Conservation (phyloP, 2,113 vertebrate species). For the Phainopepla nitens region DNA sequence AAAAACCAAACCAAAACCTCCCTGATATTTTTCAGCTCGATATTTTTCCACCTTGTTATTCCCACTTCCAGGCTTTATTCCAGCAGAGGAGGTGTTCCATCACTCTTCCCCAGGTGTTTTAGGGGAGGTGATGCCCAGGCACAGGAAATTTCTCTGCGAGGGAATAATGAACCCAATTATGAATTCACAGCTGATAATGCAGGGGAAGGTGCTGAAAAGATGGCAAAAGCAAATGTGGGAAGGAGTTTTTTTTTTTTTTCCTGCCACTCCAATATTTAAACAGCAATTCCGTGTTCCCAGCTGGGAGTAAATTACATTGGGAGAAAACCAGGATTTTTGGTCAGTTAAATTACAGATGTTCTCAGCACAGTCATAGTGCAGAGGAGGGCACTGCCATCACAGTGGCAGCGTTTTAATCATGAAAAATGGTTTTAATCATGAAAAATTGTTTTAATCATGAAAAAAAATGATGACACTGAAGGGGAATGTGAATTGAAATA, state of each 20-base stretch:
- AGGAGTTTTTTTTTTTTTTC: neutral
- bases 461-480: neutral
- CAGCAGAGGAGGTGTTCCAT: neutral
- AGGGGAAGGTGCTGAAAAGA: neutral
- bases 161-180: neutral
- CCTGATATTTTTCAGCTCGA: neutral
- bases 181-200: neutral
- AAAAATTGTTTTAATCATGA: neutral
- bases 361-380: fast-evolving
- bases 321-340: neutral
- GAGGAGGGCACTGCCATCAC: neutral
- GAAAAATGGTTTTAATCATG: neutral
- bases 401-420: too few species aligned
- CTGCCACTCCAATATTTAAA: neutral
- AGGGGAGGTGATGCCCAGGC: neutral
- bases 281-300: neutral
- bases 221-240: slow-evolving; percentile 11
- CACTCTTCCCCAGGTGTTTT: neutral
- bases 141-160: neutral
- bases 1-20: neutral
- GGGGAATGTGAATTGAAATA: neutral
- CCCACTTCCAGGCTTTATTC: neutral
- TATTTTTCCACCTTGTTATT: slow-evolving; percentile 3
- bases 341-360: neutral
- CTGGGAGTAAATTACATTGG: neutral